Evolutionary conservation across 2,888 invertebrate genomes (phyloP), one percentile per base, ranked within the genome.

Genomic region (Belgica antarctica): DNA sequence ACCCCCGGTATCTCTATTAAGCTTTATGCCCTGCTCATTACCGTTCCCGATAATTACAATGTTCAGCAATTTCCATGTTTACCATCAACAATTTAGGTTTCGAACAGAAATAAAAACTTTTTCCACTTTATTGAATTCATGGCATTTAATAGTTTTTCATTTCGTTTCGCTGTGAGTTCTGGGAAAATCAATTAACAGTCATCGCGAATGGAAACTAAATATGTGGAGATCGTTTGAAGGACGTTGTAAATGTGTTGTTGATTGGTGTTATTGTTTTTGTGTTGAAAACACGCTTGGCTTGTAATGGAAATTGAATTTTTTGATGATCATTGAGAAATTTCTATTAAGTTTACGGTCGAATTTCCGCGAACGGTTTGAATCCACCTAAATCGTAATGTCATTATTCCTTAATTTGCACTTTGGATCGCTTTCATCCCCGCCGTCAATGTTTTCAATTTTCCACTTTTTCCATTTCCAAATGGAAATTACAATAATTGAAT

Each of bases 71-170:
- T 27, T 7, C n/a, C 59, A 59, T 59, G 25, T 47, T 25, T 47
- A 46, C 15, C 36, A 46, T 15, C 41, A 41, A 41, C 22, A 36
- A n/a, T n/a, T 62, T 62, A 12, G 17, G 34, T 22, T 62, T 41
- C n/a, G n/a, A 62, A 62, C 62, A 36, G 52, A 22, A 31, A 31
- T 5, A 31, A 31, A 22, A 52, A 28, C 17, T 15, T 46, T 65
- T 65, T 65, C 15, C 46, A 46, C 65, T 65, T 65, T 65, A 65
- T 65, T 65, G 65, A 47, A 65, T 65, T 65, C 46, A 65, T 65
- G 27, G 27, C 28, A 25, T 47, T 47, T 65, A 36, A 41, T 36
- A 62, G 36, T 36, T 12, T n/a, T 62, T 10, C 62, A 62, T 63
- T 63, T 41, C 15, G 34, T 22, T 25, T 65, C n/a, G 19, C n/a